Conservation (phyloP, 1,140 invertebrate genomes). For the Arctopsyche grandis region DNA sequence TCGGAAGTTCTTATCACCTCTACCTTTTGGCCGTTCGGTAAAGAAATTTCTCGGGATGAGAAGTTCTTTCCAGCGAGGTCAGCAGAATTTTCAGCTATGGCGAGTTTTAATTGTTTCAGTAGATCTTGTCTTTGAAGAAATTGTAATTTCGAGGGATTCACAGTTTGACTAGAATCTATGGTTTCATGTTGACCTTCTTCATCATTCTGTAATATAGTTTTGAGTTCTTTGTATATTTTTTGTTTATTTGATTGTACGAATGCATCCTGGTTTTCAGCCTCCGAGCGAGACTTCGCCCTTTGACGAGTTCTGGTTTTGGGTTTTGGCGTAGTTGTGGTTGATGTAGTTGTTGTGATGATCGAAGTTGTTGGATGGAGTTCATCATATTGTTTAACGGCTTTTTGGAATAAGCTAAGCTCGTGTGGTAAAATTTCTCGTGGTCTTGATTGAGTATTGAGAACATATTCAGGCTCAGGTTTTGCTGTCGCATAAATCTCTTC, state of each 20-base stretch:
- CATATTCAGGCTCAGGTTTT: conserved; percentile 61
- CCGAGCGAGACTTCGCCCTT: conserved; percentile 60
- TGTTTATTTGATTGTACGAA: conserved; percentile 63
- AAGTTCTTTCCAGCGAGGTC: conserved; percentile 75
- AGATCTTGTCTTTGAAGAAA: conserved; percentile 67
- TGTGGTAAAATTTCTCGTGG: conserved; percentile 62
- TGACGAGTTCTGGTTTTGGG: conserved; percentile 61
- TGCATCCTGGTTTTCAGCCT: conserved; percentile 60
- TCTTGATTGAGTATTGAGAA: conserved; percentile 59
- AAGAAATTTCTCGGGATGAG: conserved; percentile 75
- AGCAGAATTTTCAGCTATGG: conserved; percentile 72
- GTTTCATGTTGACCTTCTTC: conserved; percentile 64
- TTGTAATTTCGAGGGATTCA: conserved; percentile 56
- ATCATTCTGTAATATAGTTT: conserved; percentile 63
- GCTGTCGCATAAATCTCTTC: conserved; percentile 64
- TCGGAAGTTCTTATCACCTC: conserved; percentile 76
- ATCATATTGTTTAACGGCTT: conserved; percentile 65
- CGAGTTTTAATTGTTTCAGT: conserved; percentile 76
- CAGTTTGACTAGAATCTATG: conserved; percentile 61
- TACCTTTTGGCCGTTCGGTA: conserved; percentile 79
- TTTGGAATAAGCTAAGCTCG: conserved; percentile 64
- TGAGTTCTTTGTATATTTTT: conserved; percentile 67
- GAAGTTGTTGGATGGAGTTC: conserved; percentile 65
- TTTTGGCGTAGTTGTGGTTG: conserved; percentile 58
- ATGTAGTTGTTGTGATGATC: conserved; percentile 61